Base-by-base conservation (phyloP, 2,113 vertebrate species). In the Acrocephalus arundinaceus region DNA sequence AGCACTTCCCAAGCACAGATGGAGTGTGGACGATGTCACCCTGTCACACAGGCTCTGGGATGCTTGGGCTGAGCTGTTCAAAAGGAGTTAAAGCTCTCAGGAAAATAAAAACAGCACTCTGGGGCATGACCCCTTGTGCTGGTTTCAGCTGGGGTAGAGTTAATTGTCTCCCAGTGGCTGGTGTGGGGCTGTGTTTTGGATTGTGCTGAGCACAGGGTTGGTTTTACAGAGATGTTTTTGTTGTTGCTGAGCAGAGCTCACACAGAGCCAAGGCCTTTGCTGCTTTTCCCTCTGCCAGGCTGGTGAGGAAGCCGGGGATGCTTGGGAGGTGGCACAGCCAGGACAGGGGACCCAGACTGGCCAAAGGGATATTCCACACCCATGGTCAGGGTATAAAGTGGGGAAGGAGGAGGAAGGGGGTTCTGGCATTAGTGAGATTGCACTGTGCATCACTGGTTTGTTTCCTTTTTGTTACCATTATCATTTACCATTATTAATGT, bases 21-120 rank as follows among this genome's bases (percentile, higher is more conserved):
- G 65, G 39, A 49, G 20, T 0, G 0, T 6, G 80, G 1, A 22
- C 65, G 49, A 25, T 35, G 77, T n/a, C 63, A 46, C 21, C 43
- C 58, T 19, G 9, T 10, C 81, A 15, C 24, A 16, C 1, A 6
- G 33, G n/a, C n/a, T 35, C 61, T 48, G 31, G 31, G 14, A 30
- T 13, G 3, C 31, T 15, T 6, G 27, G 48, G 43, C 18, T 76
- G 85, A 67, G 48, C 11, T 51, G 66, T 61, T 25, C 45, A 33
- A 28, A 79, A 16, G 30, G 52, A 72, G 52, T 3, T 14, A 15
- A 90, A 68, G 4, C 7, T 23, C 30, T 10, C 22, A 31, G 57
- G 39, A n/a, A 37, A 78, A 78, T 19, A 43, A 21, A 33, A n/a
- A 9, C 0, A 15, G 18, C 13, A 1, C 28, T 80, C 13, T 35